A percentile compares a stretch with the other conserved stretches of the same genome.
Conservation (phyloP, 92 coral and sea anemone genomes). For the Phenganax marumi region DNA sequence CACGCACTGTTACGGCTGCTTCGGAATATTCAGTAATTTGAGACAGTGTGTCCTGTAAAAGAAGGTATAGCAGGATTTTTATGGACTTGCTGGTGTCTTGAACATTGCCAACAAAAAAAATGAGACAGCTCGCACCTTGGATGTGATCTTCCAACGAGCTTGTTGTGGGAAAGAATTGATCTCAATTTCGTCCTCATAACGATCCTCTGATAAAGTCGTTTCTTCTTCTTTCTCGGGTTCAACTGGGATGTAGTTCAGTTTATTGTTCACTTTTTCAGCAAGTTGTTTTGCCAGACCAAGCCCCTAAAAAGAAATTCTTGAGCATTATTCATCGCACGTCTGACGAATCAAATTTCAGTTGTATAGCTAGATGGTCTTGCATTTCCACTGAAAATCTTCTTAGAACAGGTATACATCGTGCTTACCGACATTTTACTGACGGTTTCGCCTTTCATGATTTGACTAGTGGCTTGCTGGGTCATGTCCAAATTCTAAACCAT, state of each 20-base stretch:
- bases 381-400: neutral
- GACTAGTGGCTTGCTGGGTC: constrained; percentile 98
- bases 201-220: constrained; percentile 70
- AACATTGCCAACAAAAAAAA: neutral
- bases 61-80: neutral
- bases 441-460: constrained; percentile 94
- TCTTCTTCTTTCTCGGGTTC: constrained; percentile 83
- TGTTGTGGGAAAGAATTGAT: constrained; percentile 97
- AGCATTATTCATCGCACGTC: neutral
- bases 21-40: constrained; percentile 93
- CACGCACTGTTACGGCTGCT: constrained; percentile 96
- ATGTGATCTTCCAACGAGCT: constrained; percentile 96
- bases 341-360: too few relatives aligned
- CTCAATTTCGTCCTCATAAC: constrained; percentile 96
- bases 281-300: constrained; percentile 96
- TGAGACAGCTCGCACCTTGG: constrained; percentile 63
- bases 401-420: neutral
- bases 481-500: constrained; percentile 77
- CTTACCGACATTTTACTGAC: constrained; percentile 95
- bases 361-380: neutral
- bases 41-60: constrained; percentile 78
- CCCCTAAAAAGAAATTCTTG: constrained; percentile 60
- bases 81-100: neutral
- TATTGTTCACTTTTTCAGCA: constrained; percentile 91
- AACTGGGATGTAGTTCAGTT: constrained; percentile 89